Conservation (phyloP, 2,113 vertebrate genomes). For the Lethenteron camtschaticum region DNA sequence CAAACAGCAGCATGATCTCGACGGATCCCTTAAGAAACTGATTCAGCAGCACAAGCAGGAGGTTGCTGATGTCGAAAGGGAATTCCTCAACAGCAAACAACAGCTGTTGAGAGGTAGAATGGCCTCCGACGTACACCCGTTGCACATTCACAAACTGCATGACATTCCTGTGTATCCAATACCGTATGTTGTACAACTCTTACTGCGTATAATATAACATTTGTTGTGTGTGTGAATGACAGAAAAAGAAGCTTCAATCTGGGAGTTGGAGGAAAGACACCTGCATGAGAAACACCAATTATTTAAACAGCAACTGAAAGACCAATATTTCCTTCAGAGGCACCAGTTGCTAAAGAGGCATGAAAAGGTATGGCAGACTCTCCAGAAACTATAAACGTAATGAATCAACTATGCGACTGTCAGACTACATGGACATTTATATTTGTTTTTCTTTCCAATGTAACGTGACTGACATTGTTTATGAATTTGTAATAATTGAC, state of each 20-base stretch:
- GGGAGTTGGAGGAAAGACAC: slow-evolving; percentile 73
- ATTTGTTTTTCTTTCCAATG: too few relatives aligned
- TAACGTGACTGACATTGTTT: too few relatives aligned
- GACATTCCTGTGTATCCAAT: too few relatives aligned
- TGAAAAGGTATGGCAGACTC: slow-evolving; percentile 42
- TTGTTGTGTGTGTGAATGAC: background rate
- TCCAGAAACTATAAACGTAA: too few relatives aligned
- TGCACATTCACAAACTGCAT: too few relatives aligned
- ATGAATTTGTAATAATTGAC: too few relatives aligned
- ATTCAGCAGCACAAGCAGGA: slow-evolving; percentile 1
- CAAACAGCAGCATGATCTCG: background rate
- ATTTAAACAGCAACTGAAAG: slow-evolving; percentile 83
- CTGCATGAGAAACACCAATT: slow-evolving; percentile 70
- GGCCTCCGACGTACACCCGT: too few relatives aligned
- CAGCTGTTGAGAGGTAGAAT: background rate
- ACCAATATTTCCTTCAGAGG: slow-evolving; percentile 84
- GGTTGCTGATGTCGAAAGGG: background rate
- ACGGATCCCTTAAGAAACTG: background rate
- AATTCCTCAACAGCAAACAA: slow-evolving; percentile 2
- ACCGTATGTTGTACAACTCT: too few relatives aligned
- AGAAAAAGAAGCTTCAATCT: slow-evolving; percentile 54
- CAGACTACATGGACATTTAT: too few relatives aligned
- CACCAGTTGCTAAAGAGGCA: slow-evolving; percentile 79
- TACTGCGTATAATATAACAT: too few relatives aligned
- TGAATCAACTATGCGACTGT: too few relatives aligned